Evolutionary conservation across 2,113 vertebrate species (phyloP), one percentile per base, ranked within the genome.

Genomic region (Ciconia stormi): DNA sequence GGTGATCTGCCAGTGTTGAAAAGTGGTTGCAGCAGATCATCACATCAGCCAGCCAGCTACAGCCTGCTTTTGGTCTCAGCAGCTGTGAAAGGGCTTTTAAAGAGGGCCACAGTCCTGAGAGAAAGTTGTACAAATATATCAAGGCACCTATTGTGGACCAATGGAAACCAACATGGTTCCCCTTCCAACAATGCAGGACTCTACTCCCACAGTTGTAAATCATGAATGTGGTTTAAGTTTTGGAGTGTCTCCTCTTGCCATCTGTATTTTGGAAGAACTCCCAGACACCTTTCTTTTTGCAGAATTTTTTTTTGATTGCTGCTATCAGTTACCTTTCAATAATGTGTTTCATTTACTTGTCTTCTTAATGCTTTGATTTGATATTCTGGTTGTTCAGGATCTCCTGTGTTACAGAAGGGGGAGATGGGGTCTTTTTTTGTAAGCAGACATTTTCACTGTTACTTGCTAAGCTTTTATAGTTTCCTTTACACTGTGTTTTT

Each of bases 401-500:
- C 44, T 86, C 38, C 62, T 73, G 8, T 69, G 46, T 50, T 85
- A 32, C 52, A 79, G 46, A 87, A 87, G 30, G 38, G 38, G 50
- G 19, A 84, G 47, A n/a, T 32, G 6, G 16, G 27, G 7, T 26
- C 27, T 66, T 69, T 63, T 85, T 73, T 79, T 70, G 13, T 58
- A 66, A 78, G 56, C 17, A 83, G 47, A 21, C 6, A 27, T 91
- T 95, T 87, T 92, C 49, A 62, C 16, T 73, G 23, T 90, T 76
- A 32, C 47, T 90, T 26, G 53, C 40, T 72, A 70, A 53, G n/a
- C 36, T 50, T 92, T 23, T 67, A 27, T 49, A 36, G 34, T 95
- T 98, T 98, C 98, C 97, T 99, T 98, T 95, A 98, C 94, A 5
- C 21, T 47, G 23, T 83, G 47, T 87, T 92, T 96, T 96, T 92